Evolutionary conservation across 2,797 vertebrate genomes (phyloP).

Genomic region (Lepilemur ruficaudatus): DNA sequence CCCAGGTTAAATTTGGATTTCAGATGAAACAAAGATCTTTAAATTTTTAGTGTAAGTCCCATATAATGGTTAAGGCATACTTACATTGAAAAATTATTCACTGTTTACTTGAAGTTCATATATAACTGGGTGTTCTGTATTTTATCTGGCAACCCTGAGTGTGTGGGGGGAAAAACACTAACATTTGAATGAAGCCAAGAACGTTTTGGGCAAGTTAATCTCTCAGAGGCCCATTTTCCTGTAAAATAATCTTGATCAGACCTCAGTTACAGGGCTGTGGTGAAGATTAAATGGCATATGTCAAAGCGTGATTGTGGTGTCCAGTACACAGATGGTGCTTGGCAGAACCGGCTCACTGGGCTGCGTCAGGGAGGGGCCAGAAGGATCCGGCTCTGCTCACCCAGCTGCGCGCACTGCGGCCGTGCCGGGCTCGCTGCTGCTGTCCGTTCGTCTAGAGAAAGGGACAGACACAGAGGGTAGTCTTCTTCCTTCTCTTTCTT

Average conservation of each 20-base stretch:
- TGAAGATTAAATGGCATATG: neutral
- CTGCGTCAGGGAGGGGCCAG: neutral
- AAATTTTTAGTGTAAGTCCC: neutral
- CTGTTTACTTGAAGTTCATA: neutral
- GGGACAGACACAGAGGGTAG: neutral
- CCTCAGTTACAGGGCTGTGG: neutral
- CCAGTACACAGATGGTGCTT: neutral
- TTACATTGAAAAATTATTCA: neutral
- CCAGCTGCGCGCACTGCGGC: fast-evolving
- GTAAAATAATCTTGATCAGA: neutral
- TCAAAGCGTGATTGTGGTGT: neutral
- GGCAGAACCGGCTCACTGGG: neutral
- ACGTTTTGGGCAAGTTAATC: neutral
- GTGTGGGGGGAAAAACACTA: neutral
- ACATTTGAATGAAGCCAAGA: neutral
- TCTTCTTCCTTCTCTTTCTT: neutral
- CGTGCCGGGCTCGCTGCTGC: neutral
- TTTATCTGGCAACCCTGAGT: neutral
- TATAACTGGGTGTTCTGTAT: neutral
- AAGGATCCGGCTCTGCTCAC: neutral
- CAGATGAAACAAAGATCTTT: neutral
- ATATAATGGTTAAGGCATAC: neutral
- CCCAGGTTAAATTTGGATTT: neutral
- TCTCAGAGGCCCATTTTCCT: neutral
- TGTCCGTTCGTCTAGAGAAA: neutral